A percentile compares a stretch with the other conserved stretches of the same genome.
Evolutionary conservation across 1,140 invertebrate genomes (phyloP).

Genomic region (Drosophila truncata): DNA sequence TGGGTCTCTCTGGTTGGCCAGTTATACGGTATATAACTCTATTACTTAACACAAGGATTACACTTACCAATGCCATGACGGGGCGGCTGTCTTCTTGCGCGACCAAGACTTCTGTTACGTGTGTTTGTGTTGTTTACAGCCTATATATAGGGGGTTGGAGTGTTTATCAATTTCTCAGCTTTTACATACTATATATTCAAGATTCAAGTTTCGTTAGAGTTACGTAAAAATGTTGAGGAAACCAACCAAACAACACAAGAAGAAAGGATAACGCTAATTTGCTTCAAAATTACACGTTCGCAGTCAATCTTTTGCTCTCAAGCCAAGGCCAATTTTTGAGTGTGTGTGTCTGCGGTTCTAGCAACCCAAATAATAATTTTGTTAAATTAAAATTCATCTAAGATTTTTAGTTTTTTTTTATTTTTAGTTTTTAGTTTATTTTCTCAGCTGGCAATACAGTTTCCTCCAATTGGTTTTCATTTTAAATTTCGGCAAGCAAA

Average conservation of each 20-base stretch:
- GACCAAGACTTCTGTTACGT: slow-evolving; percentile 86
- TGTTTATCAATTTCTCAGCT: slow-evolving; percentile 66
- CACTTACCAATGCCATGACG: slow-evolving; percentile 86
- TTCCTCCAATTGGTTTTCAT: slow-evolving; percentile 13
- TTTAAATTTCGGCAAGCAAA: slow-evolving; percentile 48
- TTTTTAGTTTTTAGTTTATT: slow-evolving; percentile 10
- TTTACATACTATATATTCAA: slow-evolving; percentile 30
- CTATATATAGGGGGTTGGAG: slow-evolving; percentile 69
- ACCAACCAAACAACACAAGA: slow-evolving; percentile 23
- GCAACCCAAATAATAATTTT: slow-evolving; percentile 14
- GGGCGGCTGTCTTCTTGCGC: slow-evolving; percentile 85
- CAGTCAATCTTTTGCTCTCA: slow-evolving; percentile 48
- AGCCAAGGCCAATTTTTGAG: slow-evolving; percentile 32
- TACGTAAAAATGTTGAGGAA: slow-evolving; percentile 36
- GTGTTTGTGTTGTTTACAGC: slow-evolving; percentile 86
- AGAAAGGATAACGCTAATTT: slow-evolving; percentile 43
- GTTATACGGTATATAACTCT: slow-evolving; percentile 13
- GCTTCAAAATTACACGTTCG: slow-evolving; percentile 35
- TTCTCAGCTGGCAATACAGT: slow-evolving; percentile 19
- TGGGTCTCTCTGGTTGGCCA: slow-evolving; percentile 21
- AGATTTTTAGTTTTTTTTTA: slow-evolving; percentile 10
- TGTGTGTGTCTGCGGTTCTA: slow-evolving; percentile 28
- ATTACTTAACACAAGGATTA: slow-evolving; percentile 32
- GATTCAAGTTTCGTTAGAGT: slow-evolving; percentile 26
- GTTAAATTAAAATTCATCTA: neutral